Base-by-base conservation (phyloP, 2,888 invertebrate genomes). In the Amitus sp. region DNA sequence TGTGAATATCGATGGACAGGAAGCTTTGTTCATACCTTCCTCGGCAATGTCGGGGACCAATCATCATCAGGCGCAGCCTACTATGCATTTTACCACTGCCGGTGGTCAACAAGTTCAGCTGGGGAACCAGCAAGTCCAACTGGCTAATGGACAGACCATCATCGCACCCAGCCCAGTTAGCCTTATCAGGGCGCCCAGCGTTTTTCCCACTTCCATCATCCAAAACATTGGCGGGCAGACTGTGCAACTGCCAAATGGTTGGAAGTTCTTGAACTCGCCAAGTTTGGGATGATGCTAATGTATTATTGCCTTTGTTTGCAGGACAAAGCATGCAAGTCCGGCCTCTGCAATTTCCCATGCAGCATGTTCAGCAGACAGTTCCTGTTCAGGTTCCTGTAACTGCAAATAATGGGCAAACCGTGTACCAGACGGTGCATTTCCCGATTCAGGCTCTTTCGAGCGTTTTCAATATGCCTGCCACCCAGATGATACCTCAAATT, bases 361-460 rank as follows among this genome's bases (percentile, higher is more conserved):
- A 89, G 75, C 80, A 86, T 68, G 79, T 87, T 28, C 87, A 84
- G 70, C 91, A 90, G 74, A 90, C 93, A 58, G 93, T 95, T 48
- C 94, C 95, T 0, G 93, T 96, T 2, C 96, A 96, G 82, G 93
- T 96, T 61, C 95, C 95, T 1, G 93, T 95, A 65, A 89, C 92
- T 51, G 86, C 89, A 28, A 84, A 80, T 17, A 93, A 92, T 80
- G 97, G 97, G 0, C 96, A 97, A 83, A 96, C 97, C 0, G 91
- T 97, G 58, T 93, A 95, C 82, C 97, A 98, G 82, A 96, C 97
- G 0, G 91, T 98, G 0, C 96, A 97, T 80, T 90, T 98, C 73
- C 97, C 97, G 0, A 86, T 96, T 13, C 96, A 96, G 82, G 88
- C 94, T 39, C 83, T 90, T 34, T 84, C 87, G 0, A 85, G 84